Percentiles rank a stretch among this genome's conserved stretches.
Evolutionary conservation across 1,140 invertebrate species (phyloP).

Genomic region (Drosophila lacteicornis): DNA sequence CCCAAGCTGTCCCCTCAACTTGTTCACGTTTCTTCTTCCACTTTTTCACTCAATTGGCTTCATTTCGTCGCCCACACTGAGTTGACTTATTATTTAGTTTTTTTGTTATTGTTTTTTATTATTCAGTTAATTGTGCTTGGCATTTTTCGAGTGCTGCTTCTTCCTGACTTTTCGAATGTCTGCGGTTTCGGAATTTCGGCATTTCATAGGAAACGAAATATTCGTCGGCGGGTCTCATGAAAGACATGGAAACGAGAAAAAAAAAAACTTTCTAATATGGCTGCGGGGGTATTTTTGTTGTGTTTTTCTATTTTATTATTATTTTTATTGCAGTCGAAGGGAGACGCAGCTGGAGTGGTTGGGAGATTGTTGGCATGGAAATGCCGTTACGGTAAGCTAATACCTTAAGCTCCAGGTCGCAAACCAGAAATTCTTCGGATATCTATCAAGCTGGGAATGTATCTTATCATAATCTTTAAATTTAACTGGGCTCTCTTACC

Average conservation of each 20-base stretch:
- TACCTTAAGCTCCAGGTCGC: not conserved
- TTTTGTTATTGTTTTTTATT: conserved; percentile 6
- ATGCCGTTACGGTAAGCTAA: not conserved
- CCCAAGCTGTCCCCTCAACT: conserved; percentile 22
- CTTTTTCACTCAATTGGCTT: conserved; percentile 58
- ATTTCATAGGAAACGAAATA: conserved; percentile 42
- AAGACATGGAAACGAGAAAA: conserved; percentile 16
- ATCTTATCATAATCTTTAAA: not conserved
- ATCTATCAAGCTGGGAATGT: not conserved
- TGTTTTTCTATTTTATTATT: not conserved
- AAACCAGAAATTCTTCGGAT: not conserved
- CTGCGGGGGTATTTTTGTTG: conserved; percentile 11
- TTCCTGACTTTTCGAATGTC: conserved; percentile 28
- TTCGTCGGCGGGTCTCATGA: conserved; percentile 12
- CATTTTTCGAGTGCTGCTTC: conserved; percentile 22
- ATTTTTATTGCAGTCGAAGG: conserved; percentile 28
- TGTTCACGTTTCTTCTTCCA: not conserved
- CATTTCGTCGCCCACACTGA: conserved; percentile 39
- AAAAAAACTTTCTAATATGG: conserved; percentile 48
- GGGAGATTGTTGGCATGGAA: conserved; percentile 2
- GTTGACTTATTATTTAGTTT: conserved; percentile 20
- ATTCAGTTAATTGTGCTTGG: conserved; percentile 41
- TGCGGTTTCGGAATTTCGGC: conserved; percentile 25
- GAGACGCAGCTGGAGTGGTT: conserved; percentile 15
- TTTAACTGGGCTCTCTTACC: not conserved